Evolutionary conservation across 2,797 vertebrate species (phyloP).

Genomic region (Sebastes umbrosus): DNA sequence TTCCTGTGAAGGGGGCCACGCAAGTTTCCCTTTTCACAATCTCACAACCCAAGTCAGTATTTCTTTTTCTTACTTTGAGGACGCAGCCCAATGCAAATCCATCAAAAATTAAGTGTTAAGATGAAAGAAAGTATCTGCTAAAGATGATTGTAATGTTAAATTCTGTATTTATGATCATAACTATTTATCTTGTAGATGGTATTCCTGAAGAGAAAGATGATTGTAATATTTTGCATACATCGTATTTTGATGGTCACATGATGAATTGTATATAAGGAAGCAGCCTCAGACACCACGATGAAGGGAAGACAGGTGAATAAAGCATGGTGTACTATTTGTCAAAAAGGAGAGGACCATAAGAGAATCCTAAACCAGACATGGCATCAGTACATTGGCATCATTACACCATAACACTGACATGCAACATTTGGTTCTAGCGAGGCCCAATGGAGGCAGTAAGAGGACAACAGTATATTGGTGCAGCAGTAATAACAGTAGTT

Average conservation of each 20-base stretch:
- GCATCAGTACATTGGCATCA: neutral
- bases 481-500: neutral
- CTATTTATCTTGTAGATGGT: neutral
- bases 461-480: neutral
- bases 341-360: neutral
- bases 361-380: neutral
- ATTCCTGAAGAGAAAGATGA: neutral
- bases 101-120: neutral
- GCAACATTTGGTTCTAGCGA: neutral
- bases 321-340: neutral
- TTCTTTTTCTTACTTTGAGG: neutral
- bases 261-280: neutral
- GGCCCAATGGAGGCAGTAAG: neutral
- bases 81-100: neutral
- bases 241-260: neutral
- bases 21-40: neutral
- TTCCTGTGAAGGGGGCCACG: neutral
- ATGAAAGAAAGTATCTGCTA: neutral
- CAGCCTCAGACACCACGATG: neutral
- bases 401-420: neutral
- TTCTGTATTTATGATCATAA: neutral
- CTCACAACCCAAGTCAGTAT: neutral
- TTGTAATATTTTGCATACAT: neutral
- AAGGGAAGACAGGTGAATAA: neutral
- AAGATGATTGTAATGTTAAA: neutral